phyloP scores from a whole-genome alignment of 1,140 invertebrate genomes.

The Aricia agestis region DNA sequence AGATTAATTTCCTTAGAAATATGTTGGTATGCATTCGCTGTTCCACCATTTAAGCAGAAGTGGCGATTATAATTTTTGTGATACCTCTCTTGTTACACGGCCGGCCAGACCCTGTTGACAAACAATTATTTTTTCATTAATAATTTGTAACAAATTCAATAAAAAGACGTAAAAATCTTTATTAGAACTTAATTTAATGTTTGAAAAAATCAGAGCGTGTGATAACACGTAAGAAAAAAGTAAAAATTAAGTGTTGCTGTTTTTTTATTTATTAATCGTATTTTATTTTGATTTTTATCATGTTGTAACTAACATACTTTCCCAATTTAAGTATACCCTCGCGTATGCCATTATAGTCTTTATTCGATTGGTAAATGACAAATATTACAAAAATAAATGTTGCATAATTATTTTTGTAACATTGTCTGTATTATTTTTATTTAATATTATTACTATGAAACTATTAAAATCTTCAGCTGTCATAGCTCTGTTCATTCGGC shows the following conservation, averaged over 20 bases:
- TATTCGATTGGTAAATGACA: conserved; percentile 11
- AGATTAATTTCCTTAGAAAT: conserved; percentile 63
- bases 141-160: conserved; percentile 28
- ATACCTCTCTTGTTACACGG: conserved; percentile 54
- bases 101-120: conserved; percentile 71
- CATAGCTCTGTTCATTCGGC: conserved; percentile 44
- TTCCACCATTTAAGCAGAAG: conserved; percentile 39
- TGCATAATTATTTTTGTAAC: conserved; percentile 10
- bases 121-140: conserved; percentile 49
- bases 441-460: conserved; percentile 19
- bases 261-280: too few species aligned
- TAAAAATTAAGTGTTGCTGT: too few species aligned
- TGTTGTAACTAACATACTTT: not conserved
- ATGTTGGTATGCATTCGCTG: conserved; percentile 52
- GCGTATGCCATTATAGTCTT: conserved; percentile 24
- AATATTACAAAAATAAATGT: not conserved
- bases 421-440: conserved; percentile 16
- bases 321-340: not conserved
- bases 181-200: not conserved
- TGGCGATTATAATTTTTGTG: conserved; percentile 30
- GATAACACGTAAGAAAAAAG: not conserved
- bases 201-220: not conserved
- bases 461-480: conserved; percentile 42
- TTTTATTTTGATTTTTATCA: not conserved
- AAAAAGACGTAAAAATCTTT: not conserved